phyloP scores from a whole-genome alignment of 1,140 invertebrate genomes.

The Elymnias hypermnestra region DNA sequence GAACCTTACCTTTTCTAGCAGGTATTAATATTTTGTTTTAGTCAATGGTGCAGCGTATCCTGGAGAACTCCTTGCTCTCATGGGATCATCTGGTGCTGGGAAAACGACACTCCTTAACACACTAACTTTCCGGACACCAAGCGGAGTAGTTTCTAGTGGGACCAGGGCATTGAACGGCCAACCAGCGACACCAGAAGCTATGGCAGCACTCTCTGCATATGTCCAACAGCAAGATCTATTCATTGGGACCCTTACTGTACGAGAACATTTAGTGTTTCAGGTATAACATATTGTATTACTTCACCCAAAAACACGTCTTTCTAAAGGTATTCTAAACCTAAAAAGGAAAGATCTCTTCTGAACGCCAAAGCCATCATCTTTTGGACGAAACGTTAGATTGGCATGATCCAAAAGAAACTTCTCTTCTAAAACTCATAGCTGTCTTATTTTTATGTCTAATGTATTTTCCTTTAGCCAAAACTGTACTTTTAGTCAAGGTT shows the following conservation, averaged over 20 bases:
- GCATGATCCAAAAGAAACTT: no score
- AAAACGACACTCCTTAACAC: constrained; percentile 97
- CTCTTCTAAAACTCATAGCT: no score
- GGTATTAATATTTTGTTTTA: no score
- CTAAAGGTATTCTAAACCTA: no score
- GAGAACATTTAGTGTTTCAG: constrained; percentile 93
- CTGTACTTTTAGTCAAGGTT: no score
- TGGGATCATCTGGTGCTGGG: constrained; percentile 96
- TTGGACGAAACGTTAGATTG: no score
- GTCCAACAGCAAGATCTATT: constrained; percentile 98
- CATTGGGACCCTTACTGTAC: constrained; percentile 93
- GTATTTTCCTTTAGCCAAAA: no score
- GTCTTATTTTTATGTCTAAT: no score
- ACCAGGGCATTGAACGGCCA: constrained; percentile 83
- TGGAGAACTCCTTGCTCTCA: constrained; percentile 92
- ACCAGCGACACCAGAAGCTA: constrained; percentile 79
- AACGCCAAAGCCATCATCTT: no score
- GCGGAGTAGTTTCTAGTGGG: constrained; percentile 83
- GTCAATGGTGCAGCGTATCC: constrained; percentile 92
- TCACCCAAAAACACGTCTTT: no score
- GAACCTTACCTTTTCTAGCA: no score
- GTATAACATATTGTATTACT: constrained; percentile 56
- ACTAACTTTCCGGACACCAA: constrained; percentile 85
- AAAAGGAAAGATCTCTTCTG: no score
- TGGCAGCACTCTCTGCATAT: constrained; percentile 91